A percentile compares a stretch with the other conserved stretches of the same genome.
These are phyloP conservation scores for Cervus canadensis DNA, from an alignment of 2,113 vertebrate genomes.

Conservation along the genomic window DNA sequence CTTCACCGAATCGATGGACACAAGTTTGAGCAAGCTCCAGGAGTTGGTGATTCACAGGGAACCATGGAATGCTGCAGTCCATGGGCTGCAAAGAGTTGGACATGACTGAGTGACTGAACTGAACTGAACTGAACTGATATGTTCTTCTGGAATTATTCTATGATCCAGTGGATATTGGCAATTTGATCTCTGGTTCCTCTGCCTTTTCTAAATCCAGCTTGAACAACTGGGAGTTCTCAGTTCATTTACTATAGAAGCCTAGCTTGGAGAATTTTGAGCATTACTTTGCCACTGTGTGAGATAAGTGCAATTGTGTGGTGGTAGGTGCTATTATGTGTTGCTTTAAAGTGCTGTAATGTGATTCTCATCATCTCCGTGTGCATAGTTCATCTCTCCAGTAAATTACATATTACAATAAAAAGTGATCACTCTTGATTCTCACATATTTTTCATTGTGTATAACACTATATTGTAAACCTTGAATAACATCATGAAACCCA, in stretches of 20 bases:
- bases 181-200: neutral
- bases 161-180: accelerated
- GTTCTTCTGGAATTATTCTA: neutral
- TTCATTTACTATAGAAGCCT: neutral
- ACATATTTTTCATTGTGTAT: neutral
- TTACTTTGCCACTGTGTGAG: neutral
- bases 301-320: neutral
- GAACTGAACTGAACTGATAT: neutral
- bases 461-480: neutral
- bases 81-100: neutral
- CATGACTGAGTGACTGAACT: neutral
- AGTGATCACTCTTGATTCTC: neutral
- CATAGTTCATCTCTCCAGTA: neutral
- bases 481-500: neutral
- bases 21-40: neutral
- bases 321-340: neutral
- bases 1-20: neutral
- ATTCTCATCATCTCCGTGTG: neutral
- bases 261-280: neutral
- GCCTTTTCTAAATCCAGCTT: neutral
- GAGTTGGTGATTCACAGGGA: neutral
- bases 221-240: neutral
- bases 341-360: neutral
- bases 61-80: neutral
- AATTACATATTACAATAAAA: neutral